Conservation (phyloP, 2,888 invertebrate species). For the Oligia strigilis region DNA sequence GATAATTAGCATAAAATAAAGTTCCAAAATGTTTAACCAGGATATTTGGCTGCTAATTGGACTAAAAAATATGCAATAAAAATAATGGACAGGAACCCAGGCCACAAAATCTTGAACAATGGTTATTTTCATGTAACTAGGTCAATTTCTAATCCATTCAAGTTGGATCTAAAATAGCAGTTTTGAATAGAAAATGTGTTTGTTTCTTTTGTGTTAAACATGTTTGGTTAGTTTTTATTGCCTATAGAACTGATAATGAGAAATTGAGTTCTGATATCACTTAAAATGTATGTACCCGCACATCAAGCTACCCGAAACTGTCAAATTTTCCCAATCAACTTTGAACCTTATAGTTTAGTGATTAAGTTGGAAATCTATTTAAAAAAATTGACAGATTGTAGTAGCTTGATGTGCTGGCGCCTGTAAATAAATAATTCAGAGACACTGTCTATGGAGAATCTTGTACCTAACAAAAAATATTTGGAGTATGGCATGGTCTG, state of each 20-base stretch:
- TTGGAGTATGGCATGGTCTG: not conserved
- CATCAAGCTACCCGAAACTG: no score
- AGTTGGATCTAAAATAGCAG: constrained; percentile 68
- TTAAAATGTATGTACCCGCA: not conserved
- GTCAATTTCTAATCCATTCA: constrained; percentile 83
- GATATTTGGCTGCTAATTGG: constrained; percentile 4
- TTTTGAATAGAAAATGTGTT: constrained; percentile 53
- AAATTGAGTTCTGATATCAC: constrained; percentile 23
- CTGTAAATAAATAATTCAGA: not conserved
- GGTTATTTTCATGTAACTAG: constrained; percentile 75
- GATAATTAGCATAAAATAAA: constrained; percentile 24
- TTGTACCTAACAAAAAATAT: not conserved
- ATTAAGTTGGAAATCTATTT: no score
- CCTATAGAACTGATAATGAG: constrained; percentile 55
- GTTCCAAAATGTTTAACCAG: not conserved
- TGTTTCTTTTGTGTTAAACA: constrained; percentile 34
- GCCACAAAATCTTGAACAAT: constrained; percentile 72
- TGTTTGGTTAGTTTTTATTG: constrained; percentile 46
- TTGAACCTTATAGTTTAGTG: no score
- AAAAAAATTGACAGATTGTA: no score
- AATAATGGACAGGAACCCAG: constrained; percentile 38
- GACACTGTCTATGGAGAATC: not conserved
- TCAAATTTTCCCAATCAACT: no score
- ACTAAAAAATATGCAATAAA: constrained; percentile 4
- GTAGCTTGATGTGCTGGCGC: no score